Conservation (phyloP, 2,888 invertebrate genomes). For the Ormyrus labotus region DNA sequence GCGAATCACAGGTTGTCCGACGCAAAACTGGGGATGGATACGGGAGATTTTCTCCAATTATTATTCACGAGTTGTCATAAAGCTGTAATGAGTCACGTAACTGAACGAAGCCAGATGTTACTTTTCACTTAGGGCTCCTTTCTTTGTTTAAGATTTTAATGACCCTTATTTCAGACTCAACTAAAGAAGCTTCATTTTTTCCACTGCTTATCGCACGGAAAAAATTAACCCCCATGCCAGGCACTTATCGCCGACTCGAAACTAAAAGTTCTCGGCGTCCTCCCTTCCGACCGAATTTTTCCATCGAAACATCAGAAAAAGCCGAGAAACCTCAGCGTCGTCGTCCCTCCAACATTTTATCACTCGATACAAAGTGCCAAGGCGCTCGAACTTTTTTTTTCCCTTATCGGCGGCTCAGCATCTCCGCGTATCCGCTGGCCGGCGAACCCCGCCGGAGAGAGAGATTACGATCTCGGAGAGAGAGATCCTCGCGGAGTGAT, state of each 20-base stretch:
- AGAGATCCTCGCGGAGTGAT: slow-evolving; percentile 17
- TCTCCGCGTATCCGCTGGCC: too few relatives aligned
- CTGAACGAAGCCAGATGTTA: neutral
- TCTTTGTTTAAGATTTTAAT: neutral
- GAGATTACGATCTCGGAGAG: slow-evolving; percentile 1
- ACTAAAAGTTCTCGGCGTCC: too few relatives aligned
- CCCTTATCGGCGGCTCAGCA: too few relatives aligned
- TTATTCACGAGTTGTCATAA: slow-evolving; percentile 46
- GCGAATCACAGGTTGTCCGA: slow-evolving; percentile 31
- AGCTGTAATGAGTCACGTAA: slow-evolving; percentile 38
- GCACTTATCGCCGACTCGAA: too few relatives aligned
- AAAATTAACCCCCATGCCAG: too few relatives aligned
- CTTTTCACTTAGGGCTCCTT: neutral
- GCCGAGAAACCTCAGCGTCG: too few relatives aligned
- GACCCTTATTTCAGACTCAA: slow-evolving; percentile 1
- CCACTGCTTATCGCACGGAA: too few relatives aligned
- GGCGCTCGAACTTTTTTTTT: too few relatives aligned
- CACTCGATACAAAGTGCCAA: too few relatives aligned
- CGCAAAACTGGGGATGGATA: neutral
- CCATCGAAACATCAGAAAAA: too few relatives aligned
- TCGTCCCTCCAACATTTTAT: too few relatives aligned
- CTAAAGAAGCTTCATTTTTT: neutral
- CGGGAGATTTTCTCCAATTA: slow-evolving; percentile 15
- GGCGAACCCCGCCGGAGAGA: neutral
- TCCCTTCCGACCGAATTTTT: too few relatives aligned